Base-by-base conservation (phyloP, 1,140 invertebrate genomes). In the Drosophila willistoni region DNA sequence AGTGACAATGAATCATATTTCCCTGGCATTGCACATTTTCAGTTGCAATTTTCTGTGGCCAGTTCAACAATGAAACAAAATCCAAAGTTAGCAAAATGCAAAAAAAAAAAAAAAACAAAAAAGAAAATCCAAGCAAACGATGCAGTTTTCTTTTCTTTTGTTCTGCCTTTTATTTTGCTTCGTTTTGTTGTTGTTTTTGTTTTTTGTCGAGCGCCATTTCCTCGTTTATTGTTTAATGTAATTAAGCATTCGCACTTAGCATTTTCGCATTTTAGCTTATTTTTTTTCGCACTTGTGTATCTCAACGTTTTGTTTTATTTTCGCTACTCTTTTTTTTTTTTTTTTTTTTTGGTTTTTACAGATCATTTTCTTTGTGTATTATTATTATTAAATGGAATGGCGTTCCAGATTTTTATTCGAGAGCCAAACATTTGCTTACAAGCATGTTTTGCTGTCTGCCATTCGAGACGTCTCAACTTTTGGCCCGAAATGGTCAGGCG, bases 1-100 rank as follows among this genome's bases (percentile, higher is more conserved):
- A 67, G 57, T 89, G 83, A 81, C 83, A 86, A 79, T 87, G 84
- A 87, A 87, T 87, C 83, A 87, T 79, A 87, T 87, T 87, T 89
- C 84, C 83, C 77, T 87, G 84, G 77, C 83, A 83, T 89, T 87
- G 83, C 83, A 87, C 80, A 77, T 87, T 87, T 85, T 86, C 57
- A 67, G 78, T 77, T 76, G 80, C 64, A 68, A 33, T 65, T 76
- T 76, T 68, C 25, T 59, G 56, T 59, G 56, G 36, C 44, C 70
- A 66, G 64, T 73, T 73, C 74, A 78, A 51, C 83, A 73, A 85
- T 82, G 75, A 77, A 14, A 51, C 54, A 22, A 66, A 55, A 66
- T 62, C 68, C 83, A 68, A 59, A 29, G 74, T 64, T 62, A 77
- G 81, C 81, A 72, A 54, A 82, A 42, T 51, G 19, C 51, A 25